A percentile compares a stretch with the other conserved stretches of the same genome.
Conservation (phyloP, 1,140 invertebrate genomes). For the Nixonia krombeini region DNA sequence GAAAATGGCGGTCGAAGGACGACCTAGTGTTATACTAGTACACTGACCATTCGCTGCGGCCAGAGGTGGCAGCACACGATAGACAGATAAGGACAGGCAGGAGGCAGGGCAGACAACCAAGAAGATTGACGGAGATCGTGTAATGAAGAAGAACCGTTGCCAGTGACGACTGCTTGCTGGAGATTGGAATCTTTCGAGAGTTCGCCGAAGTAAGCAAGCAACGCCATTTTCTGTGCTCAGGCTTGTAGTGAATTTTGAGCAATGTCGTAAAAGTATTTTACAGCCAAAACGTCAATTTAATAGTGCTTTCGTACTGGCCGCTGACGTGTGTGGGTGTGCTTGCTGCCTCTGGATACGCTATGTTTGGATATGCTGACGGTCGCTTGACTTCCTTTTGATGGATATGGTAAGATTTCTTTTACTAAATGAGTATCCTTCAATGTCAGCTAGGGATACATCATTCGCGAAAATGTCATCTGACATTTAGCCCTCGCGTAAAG, state of each 20-base stretch:
- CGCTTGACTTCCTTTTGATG: slow-evolving; percentile 1
- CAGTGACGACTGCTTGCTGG: slow-evolving; percentile 2
- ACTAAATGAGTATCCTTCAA: background rate
- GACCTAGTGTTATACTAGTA: too few relatives aligned
- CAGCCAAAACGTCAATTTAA: background rate
- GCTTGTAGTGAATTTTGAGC: slow-evolving; percentile 1
- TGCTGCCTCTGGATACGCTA: slow-evolving; percentile 8
- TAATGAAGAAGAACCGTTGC: slow-evolving; percentile 2
- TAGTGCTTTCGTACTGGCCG: background rate
- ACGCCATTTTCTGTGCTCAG: slow-evolving; percentile 2
- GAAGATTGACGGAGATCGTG: too few relatives aligned
- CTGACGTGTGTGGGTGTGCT: slow-evolving; percentile 3
- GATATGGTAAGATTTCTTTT: slow-evolving; percentile 1
- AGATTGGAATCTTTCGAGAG: slow-evolving; percentile 3
- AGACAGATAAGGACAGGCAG: background rate
- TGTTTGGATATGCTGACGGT: background rate
- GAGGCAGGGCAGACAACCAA: background rate
- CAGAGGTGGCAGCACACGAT: background rate
- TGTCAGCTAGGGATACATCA: background rate
- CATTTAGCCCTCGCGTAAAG: background rate
- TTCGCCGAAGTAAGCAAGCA: background rate
- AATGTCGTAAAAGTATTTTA: background rate
- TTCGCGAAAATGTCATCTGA: background rate
- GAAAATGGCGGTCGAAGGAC: too few relatives aligned
- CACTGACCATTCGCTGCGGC: background rate